phyloP scores from a whole-genome alignment of 2,797 vertebrate genomes.

The Todus mexicanus region DNA sequence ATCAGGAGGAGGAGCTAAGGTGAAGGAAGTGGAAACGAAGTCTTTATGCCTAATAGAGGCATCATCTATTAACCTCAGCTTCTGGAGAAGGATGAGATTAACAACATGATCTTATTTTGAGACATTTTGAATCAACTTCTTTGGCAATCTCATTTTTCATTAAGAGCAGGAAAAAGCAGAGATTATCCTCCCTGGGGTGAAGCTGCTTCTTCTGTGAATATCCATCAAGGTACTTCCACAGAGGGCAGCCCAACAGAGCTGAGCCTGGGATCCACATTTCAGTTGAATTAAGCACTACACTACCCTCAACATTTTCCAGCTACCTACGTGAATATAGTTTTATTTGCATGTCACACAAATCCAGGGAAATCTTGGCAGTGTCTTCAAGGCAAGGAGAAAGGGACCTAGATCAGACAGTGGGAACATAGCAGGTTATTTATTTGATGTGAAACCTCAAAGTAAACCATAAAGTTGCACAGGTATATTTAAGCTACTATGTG shows the following conservation, averaged over 20 bases:
- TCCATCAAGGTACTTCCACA: background rate
- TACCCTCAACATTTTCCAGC: background rate
- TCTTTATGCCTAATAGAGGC: background rate
- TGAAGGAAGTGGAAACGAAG: background rate
- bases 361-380: background rate
- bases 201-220: background rate
- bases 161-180: background rate
- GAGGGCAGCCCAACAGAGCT: background rate
- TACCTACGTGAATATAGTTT: background rate
- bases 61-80: background rate
- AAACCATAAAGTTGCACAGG: background rate
- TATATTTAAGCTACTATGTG: background rate
- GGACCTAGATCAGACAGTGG: background rate
- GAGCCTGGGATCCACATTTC: background rate
- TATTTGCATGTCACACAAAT: background rate
- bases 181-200: background rate
- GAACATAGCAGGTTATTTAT: background rate
- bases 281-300: background rate
- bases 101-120: background rate
- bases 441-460: background rate
- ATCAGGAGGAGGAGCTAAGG: background rate
- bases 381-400: background rate
- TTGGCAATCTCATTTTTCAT: background rate
- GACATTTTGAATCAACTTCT: background rate
- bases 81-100: background rate